A percentile compares a stretch with the other conserved stretches of the same genome.
Conservation (phyloP, 2,113 vertebrate genomes). For the Chaenogobius annularis region DNA sequence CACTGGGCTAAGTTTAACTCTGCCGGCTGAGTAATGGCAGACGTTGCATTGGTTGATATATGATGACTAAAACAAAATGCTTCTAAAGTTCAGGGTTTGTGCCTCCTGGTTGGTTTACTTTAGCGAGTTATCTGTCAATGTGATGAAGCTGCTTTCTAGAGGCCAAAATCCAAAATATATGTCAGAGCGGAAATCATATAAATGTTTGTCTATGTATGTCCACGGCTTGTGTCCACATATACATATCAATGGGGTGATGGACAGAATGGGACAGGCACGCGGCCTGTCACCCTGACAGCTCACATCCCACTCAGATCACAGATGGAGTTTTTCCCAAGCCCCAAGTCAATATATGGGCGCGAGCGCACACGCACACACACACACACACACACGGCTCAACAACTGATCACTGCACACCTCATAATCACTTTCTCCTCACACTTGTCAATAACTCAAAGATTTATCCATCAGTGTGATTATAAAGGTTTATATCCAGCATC, state of each 20-base stretch:
- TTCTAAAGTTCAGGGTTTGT: constrained; percentile 52
- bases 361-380: constrained; percentile 15
- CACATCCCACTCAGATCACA: constrained; percentile 73
- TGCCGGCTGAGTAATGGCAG: constrained; percentile 39
- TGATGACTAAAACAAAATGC: constrained; percentile 57
- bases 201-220: constrained; percentile 29
- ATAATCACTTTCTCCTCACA: constrained; percentile 52
- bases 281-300: constrained; percentile 59
- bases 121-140: constrained; percentile 58
- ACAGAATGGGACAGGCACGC: constrained; percentile 35
- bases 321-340: constrained; percentile 86
- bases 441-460: constrained; percentile 48
- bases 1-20: constrained; percentile 41
- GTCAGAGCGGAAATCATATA: constrained; percentile 53
- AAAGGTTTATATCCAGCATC: background rate
- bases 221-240: constrained; percentile 11
- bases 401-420: constrained; percentile 30
- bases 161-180: constrained; percentile 62
- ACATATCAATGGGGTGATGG: constrained; percentile 30
- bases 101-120: constrained; percentile 65
- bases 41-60: constrained; percentile 38
- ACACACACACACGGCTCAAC: constrained; percentile 16
- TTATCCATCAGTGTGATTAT: background rate
- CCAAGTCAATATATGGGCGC: constrained; percentile 56
- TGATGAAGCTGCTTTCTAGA: constrained; percentile 56